These are phyloP conservation scores for Hypomecis punctinalis DNA, from an alignment of 2,888 invertebrate genomes.

Conservation along the genomic window DNA sequence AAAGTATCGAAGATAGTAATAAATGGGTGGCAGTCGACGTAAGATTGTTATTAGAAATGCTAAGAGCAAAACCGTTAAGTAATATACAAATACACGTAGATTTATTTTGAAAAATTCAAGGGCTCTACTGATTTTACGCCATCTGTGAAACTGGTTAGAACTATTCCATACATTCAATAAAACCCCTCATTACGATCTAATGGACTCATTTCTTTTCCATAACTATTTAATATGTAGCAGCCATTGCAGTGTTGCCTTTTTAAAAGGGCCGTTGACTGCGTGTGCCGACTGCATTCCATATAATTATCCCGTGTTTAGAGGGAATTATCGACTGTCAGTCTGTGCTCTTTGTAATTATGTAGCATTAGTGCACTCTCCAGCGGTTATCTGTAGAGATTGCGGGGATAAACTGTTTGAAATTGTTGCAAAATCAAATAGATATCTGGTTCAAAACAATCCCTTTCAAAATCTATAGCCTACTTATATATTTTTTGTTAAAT, in stretches of 20 bases:
- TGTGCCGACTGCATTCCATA: constrained; percentile 25
- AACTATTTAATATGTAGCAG: constrained; percentile 22
- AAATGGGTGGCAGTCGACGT: too few relatives aligned
- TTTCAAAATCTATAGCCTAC: too few relatives aligned
- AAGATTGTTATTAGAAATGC: too few relatives aligned
- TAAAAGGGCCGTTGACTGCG: constrained; percentile 18
- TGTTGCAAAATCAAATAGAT: background rate
- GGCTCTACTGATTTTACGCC: too few relatives aligned
- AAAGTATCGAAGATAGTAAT: too few relatives aligned
- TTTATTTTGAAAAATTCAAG: too few relatives aligned
- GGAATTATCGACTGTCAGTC: constrained; percentile 29
- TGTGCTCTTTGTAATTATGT: constrained; percentile 21
- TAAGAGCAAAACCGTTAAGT: too few relatives aligned
- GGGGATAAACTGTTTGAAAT: constrained; percentile 9
- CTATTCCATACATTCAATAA: too few relatives aligned
- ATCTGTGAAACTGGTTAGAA: too few relatives aligned
- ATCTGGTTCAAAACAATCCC: background rate
- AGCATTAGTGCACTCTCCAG: constrained; percentile 4
- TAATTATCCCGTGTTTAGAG: constrained; percentile 33
- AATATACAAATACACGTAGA: too few relatives aligned
- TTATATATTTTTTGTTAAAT: too few relatives aligned
- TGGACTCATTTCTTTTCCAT: background rate
- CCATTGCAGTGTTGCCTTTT: constrained; percentile 19
- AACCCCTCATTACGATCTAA: too few relatives aligned
- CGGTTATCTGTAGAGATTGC: background rate